These are phyloP conservation scores for Electrona antarctica DNA, from an alignment of 2,113 vertebrate species.

Conservation along the genomic window DNA sequence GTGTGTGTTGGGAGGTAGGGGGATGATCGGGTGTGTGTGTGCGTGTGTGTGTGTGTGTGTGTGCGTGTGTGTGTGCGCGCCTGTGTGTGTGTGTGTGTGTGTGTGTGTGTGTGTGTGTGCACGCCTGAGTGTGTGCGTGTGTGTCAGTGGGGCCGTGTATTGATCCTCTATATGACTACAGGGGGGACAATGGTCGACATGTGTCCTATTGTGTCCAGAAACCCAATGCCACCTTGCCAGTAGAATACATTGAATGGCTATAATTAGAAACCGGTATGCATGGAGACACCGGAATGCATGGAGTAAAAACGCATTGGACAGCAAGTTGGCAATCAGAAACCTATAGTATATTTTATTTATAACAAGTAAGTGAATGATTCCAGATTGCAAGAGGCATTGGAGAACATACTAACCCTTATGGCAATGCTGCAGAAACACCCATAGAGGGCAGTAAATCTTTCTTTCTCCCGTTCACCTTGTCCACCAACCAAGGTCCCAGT, in stretches of 20 bases:
- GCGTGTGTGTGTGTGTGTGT: background rate
- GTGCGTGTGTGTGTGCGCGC: conserved; percentile 15
- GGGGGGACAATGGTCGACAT: conserved; percentile 21
- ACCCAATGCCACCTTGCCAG: conserved; percentile 11
- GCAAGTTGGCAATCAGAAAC: background rate
- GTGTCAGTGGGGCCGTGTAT: conserved; percentile 19
- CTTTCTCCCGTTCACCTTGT: background rate
- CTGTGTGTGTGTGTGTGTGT: conserved; percentile 14
- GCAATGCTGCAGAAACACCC: conserved; percentile 14
- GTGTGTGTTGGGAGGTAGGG: background rate
- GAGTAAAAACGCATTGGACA: conserved; percentile 2
- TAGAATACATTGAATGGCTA: background rate
- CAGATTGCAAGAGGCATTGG: background rate
- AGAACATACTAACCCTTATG: background rate
- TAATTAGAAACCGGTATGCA: background rate
- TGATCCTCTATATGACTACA: conserved; percentile 39
- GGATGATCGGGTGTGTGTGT: background rate
- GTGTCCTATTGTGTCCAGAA: conserved; percentile 32
- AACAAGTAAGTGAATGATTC: background rate
- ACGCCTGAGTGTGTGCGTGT: conserved; percentile 2
- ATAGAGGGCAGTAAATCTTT: conserved; percentile 61
- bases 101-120: conserved; percentile 12
- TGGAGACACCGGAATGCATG: background rate
- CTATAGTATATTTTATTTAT: background rate
- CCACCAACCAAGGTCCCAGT: background rate